Evolutionary conservation across 2,797 vertebrate genomes (phyloP).

Genomic region (Rhinatrema bivittatum): DNA sequence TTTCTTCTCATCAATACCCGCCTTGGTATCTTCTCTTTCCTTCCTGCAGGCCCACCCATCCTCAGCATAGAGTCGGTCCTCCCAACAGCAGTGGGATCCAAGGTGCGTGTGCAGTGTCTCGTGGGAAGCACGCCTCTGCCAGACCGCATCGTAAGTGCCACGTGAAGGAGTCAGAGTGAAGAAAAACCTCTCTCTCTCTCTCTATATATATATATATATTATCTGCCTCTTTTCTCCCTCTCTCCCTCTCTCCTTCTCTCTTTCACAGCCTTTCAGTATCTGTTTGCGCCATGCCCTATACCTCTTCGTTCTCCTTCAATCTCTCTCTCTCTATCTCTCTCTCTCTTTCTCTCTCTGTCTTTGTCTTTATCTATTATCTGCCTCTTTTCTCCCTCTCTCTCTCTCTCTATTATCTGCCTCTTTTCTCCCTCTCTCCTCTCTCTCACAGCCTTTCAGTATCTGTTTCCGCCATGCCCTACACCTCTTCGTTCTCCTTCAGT

Average conservation of each 20-base stretch:
- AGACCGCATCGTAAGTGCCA: slow-evolving; percentile 78
- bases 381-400: background rate
- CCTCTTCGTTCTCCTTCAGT: background rate
- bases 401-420: background rate
- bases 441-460: too few relatives aligned
- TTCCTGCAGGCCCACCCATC: slow-evolving; percentile 70
- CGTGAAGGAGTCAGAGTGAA: rapidly evolving
- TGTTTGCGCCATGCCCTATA: background rate
- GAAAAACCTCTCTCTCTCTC: background rate
- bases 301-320: background rate
- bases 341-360: background rate
- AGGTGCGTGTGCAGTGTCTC: slow-evolving; percentile 78
- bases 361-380: background rate
- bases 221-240: background rate
- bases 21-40: too few relatives aligned
- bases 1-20: too few relatives aligned
- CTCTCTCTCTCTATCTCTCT: too few relatives aligned
- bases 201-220: background rate
- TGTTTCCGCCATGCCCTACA: background rate
- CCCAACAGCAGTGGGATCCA: slow-evolving; percentile 71
- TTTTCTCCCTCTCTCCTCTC: background rate
- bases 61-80: slow-evolving; percentile 70
- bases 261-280: too few relatives aligned
- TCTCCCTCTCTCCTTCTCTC: too few relatives aligned
- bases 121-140: slow-evolving; percentile 76